Evolutionary conservation across 1,140 invertebrate genomes (phyloP).

Genomic region (Leptoteleia sp.): DNA sequence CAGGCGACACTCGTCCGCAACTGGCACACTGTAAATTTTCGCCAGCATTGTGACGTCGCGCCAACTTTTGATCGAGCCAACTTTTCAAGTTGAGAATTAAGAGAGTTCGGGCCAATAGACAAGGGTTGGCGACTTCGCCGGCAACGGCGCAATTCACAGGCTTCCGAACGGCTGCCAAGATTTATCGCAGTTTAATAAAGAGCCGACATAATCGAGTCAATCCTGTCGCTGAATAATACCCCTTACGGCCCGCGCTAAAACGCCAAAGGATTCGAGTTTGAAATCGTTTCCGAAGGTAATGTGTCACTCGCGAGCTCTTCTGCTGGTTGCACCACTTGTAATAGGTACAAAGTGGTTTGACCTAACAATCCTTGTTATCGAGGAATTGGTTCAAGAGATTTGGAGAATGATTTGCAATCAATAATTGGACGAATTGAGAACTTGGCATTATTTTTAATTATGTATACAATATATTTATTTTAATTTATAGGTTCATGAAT

Average conservation of each 20-base stretch:
- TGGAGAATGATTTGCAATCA: slow-evolving; percentile 3
- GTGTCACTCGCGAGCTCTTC: not conserved
- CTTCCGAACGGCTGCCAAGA: not conserved
- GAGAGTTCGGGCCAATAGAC: not conserved
- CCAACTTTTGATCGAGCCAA: slow-evolving; percentile 3
- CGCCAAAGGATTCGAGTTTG: no score
- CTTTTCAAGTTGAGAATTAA: slow-evolving; percentile 7
- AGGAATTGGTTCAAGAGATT: slow-evolving; percentile 29
- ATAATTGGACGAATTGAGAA: slow-evolving; percentile 6
- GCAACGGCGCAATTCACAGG: slow-evolving; percentile 9
- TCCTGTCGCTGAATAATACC: no score
- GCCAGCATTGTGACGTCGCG: not conserved
- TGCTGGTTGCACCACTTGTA: slow-evolving; percentile 37
- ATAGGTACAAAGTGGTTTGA: slow-evolving; percentile 17
- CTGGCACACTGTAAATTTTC: slow-evolving; percentile 37
- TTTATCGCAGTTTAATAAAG: not conserved
- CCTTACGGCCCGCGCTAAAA: no score
- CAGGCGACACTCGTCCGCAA: slow-evolving; percentile 11
- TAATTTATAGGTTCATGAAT: no score
- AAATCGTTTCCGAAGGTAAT: not conserved
- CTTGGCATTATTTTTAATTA: not conserved
- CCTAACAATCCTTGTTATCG: slow-evolving; percentile 29
- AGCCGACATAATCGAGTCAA: no score
- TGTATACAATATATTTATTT: no score
- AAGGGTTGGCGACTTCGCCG: not conserved